phyloP scores from a whole-genome alignment of 2,113 vertebrate species.

The Benitochromis conjunctus region DNA sequence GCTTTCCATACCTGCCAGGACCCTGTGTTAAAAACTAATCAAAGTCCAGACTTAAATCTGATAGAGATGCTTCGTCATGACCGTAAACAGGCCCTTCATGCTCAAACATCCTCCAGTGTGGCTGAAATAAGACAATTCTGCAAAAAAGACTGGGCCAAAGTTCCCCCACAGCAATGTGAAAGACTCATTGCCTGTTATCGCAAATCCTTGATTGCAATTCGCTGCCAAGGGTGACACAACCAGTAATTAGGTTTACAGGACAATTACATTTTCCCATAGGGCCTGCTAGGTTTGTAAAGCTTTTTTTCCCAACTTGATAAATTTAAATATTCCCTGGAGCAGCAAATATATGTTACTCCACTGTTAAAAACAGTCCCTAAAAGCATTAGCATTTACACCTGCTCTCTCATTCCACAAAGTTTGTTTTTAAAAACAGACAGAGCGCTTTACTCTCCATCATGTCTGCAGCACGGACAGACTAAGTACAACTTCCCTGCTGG shows the following conservation, averaged over 20 bases:
- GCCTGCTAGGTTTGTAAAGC: not conserved
- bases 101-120: not conserved
- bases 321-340: not conserved
- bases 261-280: not conserved
- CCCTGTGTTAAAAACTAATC: not conserved
- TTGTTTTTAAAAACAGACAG: rapidly evolving
- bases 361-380: not conserved
- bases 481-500: not conserved
- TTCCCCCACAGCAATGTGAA: not conserved
- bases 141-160: not conserved
- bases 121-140: not conserved
- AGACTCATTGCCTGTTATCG: not conserved
- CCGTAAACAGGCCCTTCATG: not conserved
- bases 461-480: not conserved
- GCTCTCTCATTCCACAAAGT: not conserved
- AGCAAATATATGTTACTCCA: not conserved
- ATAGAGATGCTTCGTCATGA: not conserved
- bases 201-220: not conserved
- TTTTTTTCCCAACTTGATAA: not conserved
- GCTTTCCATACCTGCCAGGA: too few species aligned
- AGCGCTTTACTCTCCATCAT: not conserved
- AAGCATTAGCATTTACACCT: not conserved
- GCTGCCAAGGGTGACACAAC: not conserved
- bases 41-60: not conserved
- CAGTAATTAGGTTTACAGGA: not conserved